These are phyloP conservation scores for Terebella lapidaria DNA, from an alignment of 2,888 invertebrate species.

Conservation along the genomic window DNA sequence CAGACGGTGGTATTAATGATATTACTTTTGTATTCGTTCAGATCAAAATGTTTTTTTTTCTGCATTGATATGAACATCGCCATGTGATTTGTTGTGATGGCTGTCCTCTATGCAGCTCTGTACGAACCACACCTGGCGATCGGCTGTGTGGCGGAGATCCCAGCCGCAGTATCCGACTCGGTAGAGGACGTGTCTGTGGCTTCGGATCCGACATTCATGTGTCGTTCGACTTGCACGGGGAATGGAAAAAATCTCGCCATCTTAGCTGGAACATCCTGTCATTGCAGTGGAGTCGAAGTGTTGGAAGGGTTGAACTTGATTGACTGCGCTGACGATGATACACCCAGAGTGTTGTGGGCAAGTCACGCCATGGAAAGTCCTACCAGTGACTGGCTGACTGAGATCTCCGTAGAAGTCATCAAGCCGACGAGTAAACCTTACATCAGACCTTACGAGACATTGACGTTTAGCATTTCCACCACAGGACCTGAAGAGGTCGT, in stretches of 20 bases:
- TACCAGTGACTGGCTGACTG: constrained; percentile 5
- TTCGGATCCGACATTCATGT: neutral
- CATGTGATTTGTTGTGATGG: too few relatives aligned
- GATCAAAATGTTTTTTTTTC: too few relatives aligned
- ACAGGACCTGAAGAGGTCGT: constrained; percentile 25
- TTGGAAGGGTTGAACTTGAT: neutral
- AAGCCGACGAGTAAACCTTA: constrained; percentile 28
- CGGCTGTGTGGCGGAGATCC: neutral
- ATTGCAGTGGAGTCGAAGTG: neutral
- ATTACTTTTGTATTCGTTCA: too few relatives aligned
- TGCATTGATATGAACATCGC: too few relatives aligned
- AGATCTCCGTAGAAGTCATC: constrained; percentile 7
- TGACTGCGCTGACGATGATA: neutral
- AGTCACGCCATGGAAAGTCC: neutral
- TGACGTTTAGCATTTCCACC: constrained; percentile 28
- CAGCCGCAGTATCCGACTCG: neutral
- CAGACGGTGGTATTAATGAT: too few relatives aligned
- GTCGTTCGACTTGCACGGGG: neutral
- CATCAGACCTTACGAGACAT: constrained; percentile 39
- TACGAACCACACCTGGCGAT: too few relatives aligned
- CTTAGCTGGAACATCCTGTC: neutral
- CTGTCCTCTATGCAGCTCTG: too few relatives aligned
- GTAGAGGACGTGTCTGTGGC: neutral
- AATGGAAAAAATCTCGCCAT: neutral
- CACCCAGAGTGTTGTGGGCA: neutral